Evolutionary conservation across 2,888 invertebrate genomes (phyloP).

Genomic region (Epinotia demarniana): DNA sequence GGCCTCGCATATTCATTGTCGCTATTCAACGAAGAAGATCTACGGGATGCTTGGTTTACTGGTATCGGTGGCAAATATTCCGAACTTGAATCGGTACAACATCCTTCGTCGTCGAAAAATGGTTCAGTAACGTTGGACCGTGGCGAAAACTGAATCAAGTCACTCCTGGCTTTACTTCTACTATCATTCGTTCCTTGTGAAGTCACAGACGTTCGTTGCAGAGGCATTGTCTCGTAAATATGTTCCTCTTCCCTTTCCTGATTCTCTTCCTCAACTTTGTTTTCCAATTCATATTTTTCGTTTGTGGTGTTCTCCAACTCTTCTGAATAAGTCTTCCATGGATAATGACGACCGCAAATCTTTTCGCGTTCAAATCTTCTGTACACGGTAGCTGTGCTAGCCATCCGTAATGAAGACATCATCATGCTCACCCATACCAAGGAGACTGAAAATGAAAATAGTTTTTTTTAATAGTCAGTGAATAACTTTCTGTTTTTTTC

Average conservation of each 20-base stretch:
- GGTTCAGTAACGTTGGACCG: slow-evolving; percentile 56
- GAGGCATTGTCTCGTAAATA: slow-evolving; percentile 62
- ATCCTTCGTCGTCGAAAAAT: slow-evolving; percentile 62
- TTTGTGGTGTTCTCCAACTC: slow-evolving; percentile 60
- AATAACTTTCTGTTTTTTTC: too few species aligned
- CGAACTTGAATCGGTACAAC: slow-evolving; percentile 68
- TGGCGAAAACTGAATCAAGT: slow-evolving; percentile 75
- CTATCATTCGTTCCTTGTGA: slow-evolving; percentile 52
- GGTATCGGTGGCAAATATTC: slow-evolving; percentile 64
- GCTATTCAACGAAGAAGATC: slow-evolving; percentile 60
- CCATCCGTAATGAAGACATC: slow-evolving; percentile 87
- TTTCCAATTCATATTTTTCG: slow-evolving; percentile 55
- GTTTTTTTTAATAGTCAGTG: too few species aligned
- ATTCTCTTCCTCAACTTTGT: slow-evolving; percentile 40
- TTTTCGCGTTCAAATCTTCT: slow-evolving; percentile 92
- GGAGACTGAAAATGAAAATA: slow-evolving; percentile 76
- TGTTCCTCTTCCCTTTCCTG: slow-evolving; percentile 55
- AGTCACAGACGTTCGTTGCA: slow-evolving; percentile 56
- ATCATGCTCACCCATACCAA: slow-evolving; percentile 88
- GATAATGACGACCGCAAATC: slow-evolving; percentile 88
- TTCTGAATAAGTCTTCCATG: slow-evolving; percentile 84
- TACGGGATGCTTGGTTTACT: slow-evolving; percentile 48
- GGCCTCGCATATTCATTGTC: slow-evolving; percentile 74
- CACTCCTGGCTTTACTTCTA: slow-evolving; percentile 59
- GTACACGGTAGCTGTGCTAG: slow-evolving; percentile 88